Conservation (phyloP, 2,888 invertebrate genomes). For the Globia sparganii region DNA sequence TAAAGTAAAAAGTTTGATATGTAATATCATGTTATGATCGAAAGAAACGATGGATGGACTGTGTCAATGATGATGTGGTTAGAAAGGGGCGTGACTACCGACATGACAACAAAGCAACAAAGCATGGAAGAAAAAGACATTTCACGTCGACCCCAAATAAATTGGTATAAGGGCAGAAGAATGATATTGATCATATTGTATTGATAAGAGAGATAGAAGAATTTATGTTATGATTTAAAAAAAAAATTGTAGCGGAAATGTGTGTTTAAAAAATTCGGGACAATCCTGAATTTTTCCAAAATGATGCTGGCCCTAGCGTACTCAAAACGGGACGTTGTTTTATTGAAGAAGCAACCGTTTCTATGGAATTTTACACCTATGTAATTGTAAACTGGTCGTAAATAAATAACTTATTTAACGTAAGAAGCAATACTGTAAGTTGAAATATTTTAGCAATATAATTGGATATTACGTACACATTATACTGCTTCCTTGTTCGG, state of each 20-base stretch:
- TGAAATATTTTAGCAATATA: constrained; percentile 31
- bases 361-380: neutral
- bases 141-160: no score
- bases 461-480: constrained; percentile 43
- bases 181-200: no score
- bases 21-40: constrained; percentile 14
- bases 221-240: neutral
- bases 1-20: constrained; percentile 19
- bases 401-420: constrained; percentile 8
- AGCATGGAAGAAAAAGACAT: no score
- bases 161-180: no score
- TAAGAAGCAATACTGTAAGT: constrained; percentile 8
- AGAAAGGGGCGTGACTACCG: neutral
- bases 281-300: neutral
- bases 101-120: neutral
- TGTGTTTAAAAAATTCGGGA: neutral
- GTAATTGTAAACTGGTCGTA: constrained; percentile 9
- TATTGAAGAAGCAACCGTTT: neutral
- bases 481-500: constrained; percentile 40
- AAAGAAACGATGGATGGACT: neutral
- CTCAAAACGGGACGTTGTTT: neutral
- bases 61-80: neutral
- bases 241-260: neutral
- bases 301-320: neutral
- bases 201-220: neutral